Percentiles rank a stretch among this genome's conserved stretches.
Conservation (phyloP, 1,140 invertebrate species). For the Drosophila ercepeae region DNA sequence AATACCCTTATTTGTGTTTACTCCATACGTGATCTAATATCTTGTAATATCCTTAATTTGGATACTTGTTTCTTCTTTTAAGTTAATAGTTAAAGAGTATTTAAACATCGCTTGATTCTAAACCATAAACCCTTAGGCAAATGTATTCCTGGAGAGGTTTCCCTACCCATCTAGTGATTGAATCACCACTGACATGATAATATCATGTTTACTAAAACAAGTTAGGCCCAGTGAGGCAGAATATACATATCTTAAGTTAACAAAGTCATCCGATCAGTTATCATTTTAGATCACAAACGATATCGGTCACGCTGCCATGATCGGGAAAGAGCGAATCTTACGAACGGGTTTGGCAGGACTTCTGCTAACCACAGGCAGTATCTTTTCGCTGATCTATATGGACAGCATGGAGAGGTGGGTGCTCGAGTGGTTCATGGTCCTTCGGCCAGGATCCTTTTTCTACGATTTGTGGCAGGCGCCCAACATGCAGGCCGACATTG, state of each 20-base stretch:
- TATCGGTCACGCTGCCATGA: constrained; percentile 37
- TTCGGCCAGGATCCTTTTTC: constrained; percentile 85
- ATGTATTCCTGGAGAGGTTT: too few species aligned
- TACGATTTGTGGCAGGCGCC: constrained; percentile 89
- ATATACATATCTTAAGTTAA: not conserved
- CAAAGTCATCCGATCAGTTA: not conserved
- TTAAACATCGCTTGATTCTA: too few species aligned
- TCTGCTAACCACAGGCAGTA: constrained; percentile 23
- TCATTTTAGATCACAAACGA: constrained; percentile 6
- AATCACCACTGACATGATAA: not conserved
- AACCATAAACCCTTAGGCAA: too few species aligned
- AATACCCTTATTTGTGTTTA: too few species aligned
- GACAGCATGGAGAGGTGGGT: constrained; percentile 44
- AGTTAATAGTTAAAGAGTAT: too few species aligned
- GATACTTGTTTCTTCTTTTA: too few species aligned
- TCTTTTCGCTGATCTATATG: constrained; percentile 41
- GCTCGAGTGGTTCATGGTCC: constrained; percentile 59
- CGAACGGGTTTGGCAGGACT: constrained; percentile 52
- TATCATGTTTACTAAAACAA: not conserved
- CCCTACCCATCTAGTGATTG: not conserved
- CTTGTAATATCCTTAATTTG: too few species aligned
- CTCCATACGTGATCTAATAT: too few species aligned
- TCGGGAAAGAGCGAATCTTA: constrained; percentile 55
- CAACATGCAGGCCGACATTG: constrained; percentile 89
- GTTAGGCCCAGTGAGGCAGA: not conserved